A percentile compares a stretch with the other conserved stretches of the same genome.
phyloP scores from a whole-genome alignment of 1,140 invertebrate species.

The Asbolus verrucosus region DNA sequence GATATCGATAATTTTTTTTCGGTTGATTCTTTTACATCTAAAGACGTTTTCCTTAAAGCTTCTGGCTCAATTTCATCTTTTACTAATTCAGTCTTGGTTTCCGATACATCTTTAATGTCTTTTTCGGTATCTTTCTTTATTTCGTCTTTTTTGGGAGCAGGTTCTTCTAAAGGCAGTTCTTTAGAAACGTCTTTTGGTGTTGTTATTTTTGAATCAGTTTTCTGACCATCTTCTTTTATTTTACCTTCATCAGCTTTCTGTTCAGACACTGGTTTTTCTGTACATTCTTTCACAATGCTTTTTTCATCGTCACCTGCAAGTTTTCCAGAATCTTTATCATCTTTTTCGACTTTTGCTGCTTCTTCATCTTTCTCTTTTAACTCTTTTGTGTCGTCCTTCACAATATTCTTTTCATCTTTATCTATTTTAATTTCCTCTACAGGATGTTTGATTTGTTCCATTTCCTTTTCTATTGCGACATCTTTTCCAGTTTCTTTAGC shows the following conservation, averaged over 20 bases:
- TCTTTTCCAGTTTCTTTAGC: neutral
- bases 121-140: neutral
- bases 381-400: constrained; percentile 26
- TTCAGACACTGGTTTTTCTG: too few relatives aligned
- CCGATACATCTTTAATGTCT: constrained; percentile 2
- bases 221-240: neutral
- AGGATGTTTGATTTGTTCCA: too few relatives aligned
- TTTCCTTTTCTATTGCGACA: neutral
- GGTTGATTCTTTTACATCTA: neutral
- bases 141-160: neutral
- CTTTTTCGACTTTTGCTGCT: constrained; percentile 36
- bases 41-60: constrained; percentile 3
- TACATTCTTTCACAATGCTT: too few relatives aligned
- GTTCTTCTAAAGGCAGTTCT: constrained; percentile 5
- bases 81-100: constrained; percentile 38
- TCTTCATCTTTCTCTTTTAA: neutral
- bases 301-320: too few relatives aligned
- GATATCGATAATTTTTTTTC: constrained; percentile 25
- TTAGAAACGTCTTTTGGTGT: neutral
- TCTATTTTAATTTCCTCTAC: too few relatives aligned
- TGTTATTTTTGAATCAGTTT: neutral
- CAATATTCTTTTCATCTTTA: too few relatives aligned
- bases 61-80: constrained; percentile 13
- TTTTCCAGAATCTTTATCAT: too few relatives aligned
- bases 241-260: constrained; percentile 11